phyloP scores from a whole-genome alignment of 2,113 vertebrate species.

The Corvus cornix region DNA sequence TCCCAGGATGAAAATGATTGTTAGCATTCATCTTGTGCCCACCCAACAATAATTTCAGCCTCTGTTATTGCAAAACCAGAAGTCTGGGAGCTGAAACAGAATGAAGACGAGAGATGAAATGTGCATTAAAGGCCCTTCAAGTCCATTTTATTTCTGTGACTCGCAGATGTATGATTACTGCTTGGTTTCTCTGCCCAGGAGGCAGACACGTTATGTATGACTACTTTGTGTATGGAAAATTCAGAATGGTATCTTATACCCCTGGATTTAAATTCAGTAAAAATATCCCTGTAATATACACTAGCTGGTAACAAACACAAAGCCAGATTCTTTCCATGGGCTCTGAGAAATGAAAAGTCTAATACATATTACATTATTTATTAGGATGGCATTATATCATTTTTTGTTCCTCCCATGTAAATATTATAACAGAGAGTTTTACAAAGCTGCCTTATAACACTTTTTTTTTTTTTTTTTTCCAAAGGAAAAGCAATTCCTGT shows the following conservation, averaged over 20 bases:
- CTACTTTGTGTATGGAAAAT: background rate
- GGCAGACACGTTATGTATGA: background rate
- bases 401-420: background rate
- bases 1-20: background rate
- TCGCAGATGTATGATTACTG: background rate
- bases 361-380: background rate
- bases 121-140: background rate
- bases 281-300: conserved; percentile 10
- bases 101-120: background rate
- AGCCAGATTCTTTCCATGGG: background rate
- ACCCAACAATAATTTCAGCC: background rate
- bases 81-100: background rate
- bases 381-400: background rate
- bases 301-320: background rate
- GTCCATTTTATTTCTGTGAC: background rate
- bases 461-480: background rate
- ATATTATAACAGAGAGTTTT: background rate
- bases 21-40: background rate
- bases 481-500: background rate
- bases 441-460: background rate
- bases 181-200: background rate
- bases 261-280: background rate
- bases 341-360: background rate
- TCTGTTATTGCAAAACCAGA: background rate
- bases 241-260: background rate